Evolutionary conservation across 2,888 invertebrate species (phyloP).

Genomic region (Dryadula phaetusa): DNA sequence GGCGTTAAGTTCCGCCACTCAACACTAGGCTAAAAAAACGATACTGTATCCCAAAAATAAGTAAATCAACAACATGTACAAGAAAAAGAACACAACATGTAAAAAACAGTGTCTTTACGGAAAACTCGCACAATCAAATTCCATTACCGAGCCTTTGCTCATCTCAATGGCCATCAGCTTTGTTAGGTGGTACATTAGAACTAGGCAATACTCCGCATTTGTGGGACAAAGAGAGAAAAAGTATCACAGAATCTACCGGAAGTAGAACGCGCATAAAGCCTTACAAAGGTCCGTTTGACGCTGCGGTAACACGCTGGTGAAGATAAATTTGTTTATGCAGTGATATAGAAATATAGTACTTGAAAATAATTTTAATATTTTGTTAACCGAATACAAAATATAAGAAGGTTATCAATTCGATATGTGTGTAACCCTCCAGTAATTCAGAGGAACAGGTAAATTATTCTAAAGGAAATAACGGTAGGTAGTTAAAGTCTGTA

Average conservation of each 20-base stretch:
- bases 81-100: neutral
- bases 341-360: too few relatives aligned
- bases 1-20: too few relatives aligned
- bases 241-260: conserved; percentile 43
- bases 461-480: too few relatives aligned
- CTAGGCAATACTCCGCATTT: conserved; percentile 41
- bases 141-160: conserved; percentile 23
- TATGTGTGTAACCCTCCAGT: too few relatives aligned
- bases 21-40: too few relatives aligned
- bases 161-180: conserved; percentile 38
- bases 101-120: neutral
- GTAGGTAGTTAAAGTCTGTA: too few relatives aligned
- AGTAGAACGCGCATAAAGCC: conserved; percentile 47
- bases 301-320: conserved; percentile 23
- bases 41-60: neutral
- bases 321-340: conserved; percentile 26
- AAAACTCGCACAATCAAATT: conserved; percentile 11
- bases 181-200: conserved; percentile 36
- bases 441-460: too few relatives aligned
- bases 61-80: too few relatives aligned
- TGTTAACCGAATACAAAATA: too few relatives aligned
- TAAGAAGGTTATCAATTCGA: too few relatives aligned
- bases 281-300: conserved; percentile 42
- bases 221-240: conserved; percentile 43
- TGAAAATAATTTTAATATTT: too few relatives aligned